phyloP scores from a whole-genome alignment of 2,113 vertebrate genomes.

The Sander lucioperca region DNA sequence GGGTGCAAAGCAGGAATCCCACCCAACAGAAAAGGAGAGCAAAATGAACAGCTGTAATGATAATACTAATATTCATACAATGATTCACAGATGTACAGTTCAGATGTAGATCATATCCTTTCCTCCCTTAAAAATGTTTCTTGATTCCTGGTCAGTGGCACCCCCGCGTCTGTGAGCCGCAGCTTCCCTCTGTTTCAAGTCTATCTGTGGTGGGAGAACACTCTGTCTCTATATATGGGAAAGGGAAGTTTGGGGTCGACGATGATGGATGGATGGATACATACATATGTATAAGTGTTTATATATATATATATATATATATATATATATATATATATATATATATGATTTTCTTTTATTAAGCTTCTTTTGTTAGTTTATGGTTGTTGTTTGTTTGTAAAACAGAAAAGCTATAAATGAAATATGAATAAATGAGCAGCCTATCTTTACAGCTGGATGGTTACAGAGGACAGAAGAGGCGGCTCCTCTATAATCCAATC shows the following conservation, averaged over 20 bases:
- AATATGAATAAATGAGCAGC: too few species aligned
- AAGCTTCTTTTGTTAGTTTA: too few species aligned
- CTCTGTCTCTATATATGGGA: too few species aligned
- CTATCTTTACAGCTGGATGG: too few species aligned
- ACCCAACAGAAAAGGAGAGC: constrained; percentile 71
- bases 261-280: too few species aligned
- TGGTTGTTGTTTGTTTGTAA: too few species aligned
- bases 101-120: constrained; percentile 66
- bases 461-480: not conserved
- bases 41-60: constrained; percentile 75
- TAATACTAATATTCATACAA: constrained; percentile 80
- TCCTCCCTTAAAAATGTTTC: constrained; percentile 55
- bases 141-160: constrained; percentile 72
- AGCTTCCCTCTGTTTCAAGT: constrained; percentile 75
- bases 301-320: too few species aligned
- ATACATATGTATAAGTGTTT: too few species aligned
- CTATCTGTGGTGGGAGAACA: constrained; percentile 81
- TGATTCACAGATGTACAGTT: constrained; percentile 80
- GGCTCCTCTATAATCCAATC: constrained; percentile 44
- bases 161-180: constrained; percentile 81
- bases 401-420: too few species aligned
- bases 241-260: too few species aligned
- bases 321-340: too few species aligned
- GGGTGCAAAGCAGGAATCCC: constrained; percentile 83
- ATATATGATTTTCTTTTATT: too few species aligned